Base-by-base conservation (phyloP, 2,888 invertebrate genomes). In the Entomobrya multifasciata region DNA sequence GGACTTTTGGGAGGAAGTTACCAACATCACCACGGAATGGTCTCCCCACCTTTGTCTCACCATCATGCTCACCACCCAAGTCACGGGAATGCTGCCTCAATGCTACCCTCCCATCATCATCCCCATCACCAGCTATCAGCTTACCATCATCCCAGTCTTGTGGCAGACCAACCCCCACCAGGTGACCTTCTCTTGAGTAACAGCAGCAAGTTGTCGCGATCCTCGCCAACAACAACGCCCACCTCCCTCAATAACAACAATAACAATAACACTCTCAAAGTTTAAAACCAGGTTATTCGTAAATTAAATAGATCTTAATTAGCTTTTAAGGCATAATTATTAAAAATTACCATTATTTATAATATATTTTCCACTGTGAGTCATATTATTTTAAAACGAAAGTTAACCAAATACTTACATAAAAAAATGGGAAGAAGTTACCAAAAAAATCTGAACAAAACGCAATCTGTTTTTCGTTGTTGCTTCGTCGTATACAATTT, bases 191-290 rank as follows among this genome's bases (percentile, higher is more conserved):
- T 84, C 57, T 76, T 84, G 67, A 84, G 65, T 49, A 82, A 83
- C 60, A 74, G 70, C n/a, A 83, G 84, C 52, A 84, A 84, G n/a
- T 41, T 84, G 65, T 65, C 84, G 47, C 77, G 84, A 77, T 52
- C 84, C 11, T 84, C 84, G 17, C 84, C 84, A 0, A 84, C 84
- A 52, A 22, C 77, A 15, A 84, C 84, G 13, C 84, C 84, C 77
- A 84, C 84, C 77, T 67, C 84, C 77, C 77, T 84, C 30, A 84
- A 84, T 41, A 84, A 84, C 55, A 84, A 84, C 57, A 84, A 84
- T 67, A 84, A 82, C 41, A 80, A 81, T 62, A 83, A 84, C 76
- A 84, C 84, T 55, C 84, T 84, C 67, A 84, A 84, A 44, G 84
- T 84, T 67, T 84, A 77, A 65, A 76, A 6, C 79, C 30, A 27